Conservation (phyloP, 64 coral and sea anemone genomes). For the Cladopsammia gracilis region DNA sequence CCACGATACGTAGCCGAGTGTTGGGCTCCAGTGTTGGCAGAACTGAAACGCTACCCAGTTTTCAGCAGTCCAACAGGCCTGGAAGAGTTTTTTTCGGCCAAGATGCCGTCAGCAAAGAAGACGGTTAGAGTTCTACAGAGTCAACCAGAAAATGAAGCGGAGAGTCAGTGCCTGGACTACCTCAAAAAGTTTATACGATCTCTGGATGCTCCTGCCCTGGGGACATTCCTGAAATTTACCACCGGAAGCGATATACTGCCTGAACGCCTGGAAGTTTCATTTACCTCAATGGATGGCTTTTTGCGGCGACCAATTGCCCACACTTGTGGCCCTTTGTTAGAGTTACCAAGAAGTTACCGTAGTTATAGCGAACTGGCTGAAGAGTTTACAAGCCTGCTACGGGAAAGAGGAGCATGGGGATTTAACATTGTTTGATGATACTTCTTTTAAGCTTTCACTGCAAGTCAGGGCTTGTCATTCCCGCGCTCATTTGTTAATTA, state of each 20-base stretch:
- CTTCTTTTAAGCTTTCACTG: background rate
- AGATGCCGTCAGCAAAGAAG: conserved; percentile 33
- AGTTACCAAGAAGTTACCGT: conserved; percentile 50
- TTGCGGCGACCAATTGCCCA: conserved; percentile 33
- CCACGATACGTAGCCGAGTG: conserved; percentile 9
- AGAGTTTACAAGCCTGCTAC: conserved; percentile 50
- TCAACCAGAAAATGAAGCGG: conserved; percentile 7
- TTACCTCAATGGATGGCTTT: conserved; percentile 60
- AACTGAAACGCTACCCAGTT: background rate
- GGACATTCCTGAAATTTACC: background rate
- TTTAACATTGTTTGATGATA: conserved; percentile 61
- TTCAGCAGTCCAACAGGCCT: background rate
- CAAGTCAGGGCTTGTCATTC: background rate
- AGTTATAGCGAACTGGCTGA: conserved; percentile 58
- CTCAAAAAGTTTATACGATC: conserved; percentile 46
- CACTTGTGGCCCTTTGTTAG: conserved; percentile 58
- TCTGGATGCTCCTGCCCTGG: conserved; percentile 23
- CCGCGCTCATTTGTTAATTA: background rate
- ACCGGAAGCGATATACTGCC: conserved; percentile 48
- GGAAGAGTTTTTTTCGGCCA: conserved; percentile 5
- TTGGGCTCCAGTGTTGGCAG: conserved; percentile 1
- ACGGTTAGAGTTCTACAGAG: background rate
- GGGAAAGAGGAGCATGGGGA: conserved; percentile 47
- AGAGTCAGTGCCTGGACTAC: conserved; percentile 35
- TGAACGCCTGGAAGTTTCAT: conserved; percentile 37